Evolutionary conservation across 2,888 invertebrate species (phyloP).

Genomic region (Trachelus troglodyta): DNA sequence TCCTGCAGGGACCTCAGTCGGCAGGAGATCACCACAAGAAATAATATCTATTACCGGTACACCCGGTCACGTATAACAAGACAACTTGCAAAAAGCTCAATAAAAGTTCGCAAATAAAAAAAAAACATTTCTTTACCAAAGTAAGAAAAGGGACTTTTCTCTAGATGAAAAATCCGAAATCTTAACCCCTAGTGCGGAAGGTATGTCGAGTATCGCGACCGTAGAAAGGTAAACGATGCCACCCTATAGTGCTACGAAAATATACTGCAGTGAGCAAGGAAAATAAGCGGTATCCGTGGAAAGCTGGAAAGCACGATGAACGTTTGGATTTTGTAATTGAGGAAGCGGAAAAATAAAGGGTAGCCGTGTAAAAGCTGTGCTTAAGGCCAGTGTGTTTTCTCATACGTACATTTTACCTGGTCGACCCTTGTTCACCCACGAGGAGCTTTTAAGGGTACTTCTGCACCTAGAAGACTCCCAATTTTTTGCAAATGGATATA

Average conservation of each 20-base stretch:
- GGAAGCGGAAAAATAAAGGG: slow-evolving; percentile 25
- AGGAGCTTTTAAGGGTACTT: background rate
- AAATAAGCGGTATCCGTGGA: background rate
- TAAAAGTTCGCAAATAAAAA: background rate
- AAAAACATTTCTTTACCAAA: background rate
- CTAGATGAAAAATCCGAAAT: background rate
- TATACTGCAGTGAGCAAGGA: background rate
- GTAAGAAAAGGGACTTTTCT: background rate
- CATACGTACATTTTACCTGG: background rate
- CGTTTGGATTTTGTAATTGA: slow-evolving; percentile 28
- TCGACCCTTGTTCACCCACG: background rate
- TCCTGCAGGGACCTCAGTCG: background rate
- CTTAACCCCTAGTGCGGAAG: background rate
- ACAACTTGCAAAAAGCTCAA: background rate
- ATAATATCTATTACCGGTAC: background rate
- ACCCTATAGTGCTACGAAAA: background rate
- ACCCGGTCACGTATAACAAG: background rate
- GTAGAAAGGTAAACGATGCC: background rate
- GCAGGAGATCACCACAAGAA: background rate
- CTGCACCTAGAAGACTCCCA: background rate
- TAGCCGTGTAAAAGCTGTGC: background rate
- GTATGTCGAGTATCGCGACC: background rate
- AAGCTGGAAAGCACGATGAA: background rate
- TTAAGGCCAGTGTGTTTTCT: background rate
- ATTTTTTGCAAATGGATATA: background rate